These are phyloP conservation scores for Lithobates sylvaticus DNA, from an alignment of 2,797 vertebrate genomes.

Conservation along the genomic window DNA sequence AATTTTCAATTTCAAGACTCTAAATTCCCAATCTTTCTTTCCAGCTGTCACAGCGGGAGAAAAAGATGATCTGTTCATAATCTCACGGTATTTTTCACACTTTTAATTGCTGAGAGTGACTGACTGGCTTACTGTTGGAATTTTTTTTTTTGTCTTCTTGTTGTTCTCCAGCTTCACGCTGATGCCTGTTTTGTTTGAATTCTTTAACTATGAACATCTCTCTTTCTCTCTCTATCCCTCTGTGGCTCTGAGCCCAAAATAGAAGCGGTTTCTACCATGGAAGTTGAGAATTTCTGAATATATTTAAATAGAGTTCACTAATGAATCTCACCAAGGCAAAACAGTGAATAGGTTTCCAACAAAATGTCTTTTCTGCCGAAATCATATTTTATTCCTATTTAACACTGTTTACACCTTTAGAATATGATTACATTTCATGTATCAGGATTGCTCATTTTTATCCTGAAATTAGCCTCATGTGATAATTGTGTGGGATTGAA, in stretches of 20 bases:
- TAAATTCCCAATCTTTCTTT: background rate
- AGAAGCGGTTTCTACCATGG: slow-evolving; percentile 21
- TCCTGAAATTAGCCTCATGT: background rate
- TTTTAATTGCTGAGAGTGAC: slow-evolving; percentile 3
- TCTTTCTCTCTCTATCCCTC: slow-evolving; percentile 14
- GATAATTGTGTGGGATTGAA: slow-evolving; percentile 13
- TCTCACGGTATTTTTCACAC: slow-evolving; percentile 2
- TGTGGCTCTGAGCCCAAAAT: slow-evolving; percentile 44
- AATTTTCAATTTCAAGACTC: no score
- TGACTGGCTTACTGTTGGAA: slow-evolving; percentile 9
- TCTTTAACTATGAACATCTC: slow-evolving; percentile 18
- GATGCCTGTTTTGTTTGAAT: slow-evolving; percentile 31
- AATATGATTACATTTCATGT: background rate
- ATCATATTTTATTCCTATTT: background rate
- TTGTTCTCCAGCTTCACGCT: slow-evolving; percentile 28
- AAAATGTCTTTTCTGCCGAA: background rate
- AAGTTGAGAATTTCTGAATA: slow-evolving; percentile 39
- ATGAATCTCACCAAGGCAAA: slow-evolving; percentile 15
- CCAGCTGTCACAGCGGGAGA: background rate
- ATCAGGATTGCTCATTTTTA: background rate
- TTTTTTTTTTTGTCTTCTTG: background rate
- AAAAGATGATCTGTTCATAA: background rate
- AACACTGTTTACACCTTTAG: background rate
- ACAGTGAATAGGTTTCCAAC: slow-evolving; percentile 2
- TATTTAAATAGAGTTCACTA: slow-evolving; percentile 40